Base-by-base conservation (phyloP, 1,140 invertebrate species). In the Anastrepha ludens region DNA sequence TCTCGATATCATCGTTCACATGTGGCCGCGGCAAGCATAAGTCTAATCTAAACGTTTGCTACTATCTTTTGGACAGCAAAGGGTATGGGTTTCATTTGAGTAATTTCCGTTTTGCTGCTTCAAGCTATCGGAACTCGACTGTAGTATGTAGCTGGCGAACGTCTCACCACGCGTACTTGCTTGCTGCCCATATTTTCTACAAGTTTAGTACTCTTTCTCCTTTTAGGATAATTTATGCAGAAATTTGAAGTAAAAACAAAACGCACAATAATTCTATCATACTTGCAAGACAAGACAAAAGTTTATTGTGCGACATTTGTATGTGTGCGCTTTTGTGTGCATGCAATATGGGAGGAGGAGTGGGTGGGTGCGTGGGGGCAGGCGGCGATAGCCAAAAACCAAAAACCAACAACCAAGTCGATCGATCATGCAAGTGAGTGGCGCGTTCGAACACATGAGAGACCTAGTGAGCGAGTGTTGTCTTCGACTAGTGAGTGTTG, bases 181-280 rank as follows among this genome's bases (percentile, higher is more conserved):
- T 20, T 67, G 17, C 29, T n/a, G 11, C 2, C 4, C 11, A 39
- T 67, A 67, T 39, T 67, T 67, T 20, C 29, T 67, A 39, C 11
- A 29, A 29, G 5, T 29, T 67, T 67, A 29, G 29, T 20, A 67
- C 64, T 67, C 64, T 67, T 67, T 15, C n/a, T 67, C 29, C 29
- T 67, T 67, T 62, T 20, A 39, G 29, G 29, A 29, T 39, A 67
- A 67, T 67, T 67, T 7, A 67, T 39, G 29, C 64, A 85, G 78
- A 85, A 85, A 85, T 58, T 11, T n/a, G 55, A 58, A 85, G 55
- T 85, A 85, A 85, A 85, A 85, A 85, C 78, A 85, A 85, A 85
- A 85, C 78, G 78, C 78, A 85, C 78, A 85, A 85, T 50, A 85
- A 85, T 55, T 55, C 17, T 85, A n/a, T n/a, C n/a, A n/a, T n/a